Evolutionary conservation across 1,140 invertebrate species (phyloP).

Genomic region (Myzus persicae): DNA sequence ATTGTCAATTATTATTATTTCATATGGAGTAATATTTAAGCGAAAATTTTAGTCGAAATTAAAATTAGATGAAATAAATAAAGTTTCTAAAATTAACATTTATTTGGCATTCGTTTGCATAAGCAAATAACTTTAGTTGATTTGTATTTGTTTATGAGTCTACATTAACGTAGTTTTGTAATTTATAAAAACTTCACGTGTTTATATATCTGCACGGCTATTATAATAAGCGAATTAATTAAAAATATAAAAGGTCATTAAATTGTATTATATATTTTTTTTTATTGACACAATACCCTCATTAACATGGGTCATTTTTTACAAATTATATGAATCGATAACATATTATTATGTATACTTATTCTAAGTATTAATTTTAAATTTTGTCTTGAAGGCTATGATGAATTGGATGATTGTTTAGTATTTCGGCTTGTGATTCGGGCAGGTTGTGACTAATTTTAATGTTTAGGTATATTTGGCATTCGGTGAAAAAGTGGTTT

Average conservation of each 20-base stretch:
- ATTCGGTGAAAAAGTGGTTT: too few species aligned
- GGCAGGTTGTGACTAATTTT: too few species aligned
- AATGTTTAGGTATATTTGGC: too few species aligned
- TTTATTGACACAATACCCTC: too few species aligned
- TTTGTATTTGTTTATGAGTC: neutral
- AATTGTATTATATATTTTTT: too few species aligned
- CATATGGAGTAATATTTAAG: neutral
- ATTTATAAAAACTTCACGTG: neutral
- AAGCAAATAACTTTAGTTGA: neutral
- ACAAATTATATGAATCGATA: too few species aligned
- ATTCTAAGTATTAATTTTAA: too few species aligned
- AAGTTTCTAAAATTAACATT: conserved; percentile 1
- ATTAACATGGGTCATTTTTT: too few species aligned
- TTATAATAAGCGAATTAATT: neutral
- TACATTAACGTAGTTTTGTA: neutral
- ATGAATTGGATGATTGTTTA: too few species aligned
- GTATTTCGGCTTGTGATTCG: too few species aligned
- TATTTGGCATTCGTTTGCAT: conserved; percentile 2
- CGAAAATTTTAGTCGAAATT: neutral
- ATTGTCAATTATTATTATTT: neutral
- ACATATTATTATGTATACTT: too few species aligned
- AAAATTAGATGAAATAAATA: neutral
- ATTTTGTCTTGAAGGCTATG: too few species aligned
- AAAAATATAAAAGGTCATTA: neutral
- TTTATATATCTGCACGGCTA: neutral